A percentile compares a stretch with the other conserved stretches of the same genome.
phyloP scores from a whole-genome alignment of 2,113 vertebrate genomes.

The Albula goreensis region DNA sequence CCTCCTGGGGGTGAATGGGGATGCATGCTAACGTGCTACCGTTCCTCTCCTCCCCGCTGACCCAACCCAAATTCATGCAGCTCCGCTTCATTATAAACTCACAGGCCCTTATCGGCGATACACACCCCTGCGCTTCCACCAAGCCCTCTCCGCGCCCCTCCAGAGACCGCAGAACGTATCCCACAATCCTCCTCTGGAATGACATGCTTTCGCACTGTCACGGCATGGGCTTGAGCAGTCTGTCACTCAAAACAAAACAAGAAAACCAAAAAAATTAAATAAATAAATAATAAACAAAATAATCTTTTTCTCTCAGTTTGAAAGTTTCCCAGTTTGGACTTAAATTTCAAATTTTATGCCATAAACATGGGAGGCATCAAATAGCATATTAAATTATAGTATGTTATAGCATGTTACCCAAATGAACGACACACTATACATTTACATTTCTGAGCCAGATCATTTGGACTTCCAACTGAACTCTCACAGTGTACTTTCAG shows the following conservation, averaged over 20 bases:
- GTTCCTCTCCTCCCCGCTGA: background rate
- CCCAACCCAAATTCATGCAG: background rate
- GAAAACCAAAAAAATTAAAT: background rate
- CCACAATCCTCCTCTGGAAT: background rate
- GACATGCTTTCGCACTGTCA: background rate
- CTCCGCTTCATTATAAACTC: background rate
- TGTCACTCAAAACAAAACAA: background rate
- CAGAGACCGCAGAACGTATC: background rate
- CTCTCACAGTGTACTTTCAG: no score
- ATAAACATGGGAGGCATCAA: background rate
- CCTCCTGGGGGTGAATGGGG: background rate
- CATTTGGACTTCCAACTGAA: no score
- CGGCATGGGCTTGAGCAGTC: background rate
- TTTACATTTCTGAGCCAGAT: no score
- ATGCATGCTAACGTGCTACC: background rate
- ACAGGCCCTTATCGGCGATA: background rate
- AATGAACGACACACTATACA: no score
- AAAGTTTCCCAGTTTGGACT: background rate
- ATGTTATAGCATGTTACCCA: no score
- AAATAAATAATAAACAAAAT: no score
- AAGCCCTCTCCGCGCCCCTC: background rate
- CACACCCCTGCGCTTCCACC: background rate
- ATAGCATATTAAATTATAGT: no score
- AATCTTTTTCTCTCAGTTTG: background rate
- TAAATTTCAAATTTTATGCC: background rate